Evolutionary conservation across 2,888 invertebrate species (phyloP).

Genomic region (Amorpha juglandis): DNA sequence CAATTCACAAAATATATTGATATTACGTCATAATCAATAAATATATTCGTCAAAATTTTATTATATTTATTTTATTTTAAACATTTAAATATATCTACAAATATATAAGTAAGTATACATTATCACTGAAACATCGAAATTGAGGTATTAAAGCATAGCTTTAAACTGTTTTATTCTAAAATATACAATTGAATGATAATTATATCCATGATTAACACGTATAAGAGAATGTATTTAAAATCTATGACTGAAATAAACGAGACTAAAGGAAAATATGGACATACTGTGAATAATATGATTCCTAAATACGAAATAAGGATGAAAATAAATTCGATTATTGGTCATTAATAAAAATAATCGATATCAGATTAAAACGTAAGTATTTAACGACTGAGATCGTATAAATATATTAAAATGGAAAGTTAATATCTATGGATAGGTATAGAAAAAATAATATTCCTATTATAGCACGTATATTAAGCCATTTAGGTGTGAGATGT

Average conservation of each 20-base stretch:
- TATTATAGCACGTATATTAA: conserved; percentile 50
- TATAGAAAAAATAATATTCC: conserved; percentile 52
- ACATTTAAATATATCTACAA: conserved; percentile 34
- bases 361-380: conserved; percentile 33
- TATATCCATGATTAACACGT: conserved; percentile 44
- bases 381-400: conserved; percentile 46
- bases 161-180: conserved; percentile 62
- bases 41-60: background rate
- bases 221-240: conserved; percentile 42
- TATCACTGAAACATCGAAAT: conserved; percentile 58
- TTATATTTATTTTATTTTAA: conserved; percentile 16
- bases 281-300: conserved; percentile 33
- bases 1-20: background rate
- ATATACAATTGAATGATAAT: conserved; percentile 43
- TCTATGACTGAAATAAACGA: conserved; percentile 62
- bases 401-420: conserved; percentile 35
- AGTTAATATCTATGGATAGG: conserved; percentile 36
- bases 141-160: conserved; percentile 53
- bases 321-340: conserved; percentile 27
- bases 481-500: conserved; percentile 53
- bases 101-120: conserved; percentile 36
- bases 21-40: conserved; percentile 1
- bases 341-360: conserved; percentile 32
- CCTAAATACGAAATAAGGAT: conserved; percentile 36
- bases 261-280: conserved; percentile 52